Evolutionary conservation across 2,888 invertebrate species (phyloP), one percentile per base, ranked within the genome.

Genomic region (Sinotaia quadrata): DNA sequence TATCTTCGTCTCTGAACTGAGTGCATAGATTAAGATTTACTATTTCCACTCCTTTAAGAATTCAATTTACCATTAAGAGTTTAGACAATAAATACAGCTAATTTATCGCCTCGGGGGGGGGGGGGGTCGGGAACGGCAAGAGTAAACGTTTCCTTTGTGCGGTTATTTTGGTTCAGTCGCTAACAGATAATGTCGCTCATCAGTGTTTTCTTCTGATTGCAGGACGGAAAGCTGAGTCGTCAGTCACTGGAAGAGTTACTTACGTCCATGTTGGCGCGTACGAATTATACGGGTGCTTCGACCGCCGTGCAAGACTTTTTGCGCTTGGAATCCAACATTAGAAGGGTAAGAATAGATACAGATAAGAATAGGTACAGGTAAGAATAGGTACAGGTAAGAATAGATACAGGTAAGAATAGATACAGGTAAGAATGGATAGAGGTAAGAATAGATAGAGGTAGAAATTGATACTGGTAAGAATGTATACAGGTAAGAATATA

Each of bases 301-400:
- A 7, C 18, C 8, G 63, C 70, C n/a, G 73, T 70, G 44, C 54
- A 27, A 15, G 63, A 69, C 10, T 73, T 69, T 33, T 12, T 70
- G 4, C 36, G 68, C 3, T 57, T 69, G 65, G 69, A 73, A 36
- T 58, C 67, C 7, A 63, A 73, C 51, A 73, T 73, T 8, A 65
- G 65, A 18, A 34, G 73, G 68, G 73, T 73, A 52, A 37, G 65
- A 8, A n/a, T n/a, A 41, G 41, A 41, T 18, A 41, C 8, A 41
- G 41, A 1, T 41, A 41, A 41, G n/a, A 3, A 41, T n/a, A 47
- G 18, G 47, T 18, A 41, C 8, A 41, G 41, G 1, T 41, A 41
- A 41, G n/a, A 3, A 41, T n/a, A 47, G 18, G 47, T 18, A 41
- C 8, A 41, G 41, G 1, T 41, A 41, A 41, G 41, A 41, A 41